A percentile compares a stretch with the other conserved stretches of the same genome.
Conservation (phyloP, 2,113 vertebrate genomes). For the Xiphias gladius region DNA sequence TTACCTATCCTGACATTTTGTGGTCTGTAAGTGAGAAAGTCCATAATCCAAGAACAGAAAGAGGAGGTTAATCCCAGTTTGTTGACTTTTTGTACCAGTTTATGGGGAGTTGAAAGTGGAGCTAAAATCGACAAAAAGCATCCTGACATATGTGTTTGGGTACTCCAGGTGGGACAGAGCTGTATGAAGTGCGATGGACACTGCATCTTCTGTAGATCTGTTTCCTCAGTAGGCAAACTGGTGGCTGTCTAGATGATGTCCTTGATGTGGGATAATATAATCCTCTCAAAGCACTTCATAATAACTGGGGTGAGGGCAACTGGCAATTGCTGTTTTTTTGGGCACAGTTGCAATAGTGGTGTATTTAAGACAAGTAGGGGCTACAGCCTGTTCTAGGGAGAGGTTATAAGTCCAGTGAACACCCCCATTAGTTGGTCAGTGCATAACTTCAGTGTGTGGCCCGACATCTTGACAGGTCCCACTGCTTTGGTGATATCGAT, state of each 20-base stretch:
- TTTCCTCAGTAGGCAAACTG: conserved; percentile 8
- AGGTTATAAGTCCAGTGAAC: too few species aligned
- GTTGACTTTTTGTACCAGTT: too few species aligned
- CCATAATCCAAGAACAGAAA: too few species aligned
- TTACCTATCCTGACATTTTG: too few species aligned
- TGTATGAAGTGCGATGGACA: not conserved
- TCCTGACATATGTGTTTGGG: not conserved
- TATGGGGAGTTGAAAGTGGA: too few species aligned
- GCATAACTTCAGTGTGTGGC: not conserved
- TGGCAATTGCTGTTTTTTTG: not conserved
- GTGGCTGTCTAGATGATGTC: not conserved
- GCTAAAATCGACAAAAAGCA: not conserved
- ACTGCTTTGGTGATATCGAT: too few species aligned
- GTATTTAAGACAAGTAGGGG: not conserved
- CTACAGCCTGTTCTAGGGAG: too few species aligned
- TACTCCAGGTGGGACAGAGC: not conserved
- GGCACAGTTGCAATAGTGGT: not conserved
- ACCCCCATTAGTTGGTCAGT: too few species aligned
- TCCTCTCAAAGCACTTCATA: not conserved
- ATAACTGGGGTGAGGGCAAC: not conserved
- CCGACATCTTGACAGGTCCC: too few species aligned
- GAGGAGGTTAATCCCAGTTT: too few species aligned
- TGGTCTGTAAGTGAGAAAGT: too few species aligned
- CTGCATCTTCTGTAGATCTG: not conserved
- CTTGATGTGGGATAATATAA: not conserved